Evolutionary conservation across 1,140 invertebrate species (phyloP), one percentile per base, ranked within the genome.

Genomic region (Eciton burchellii): DNA sequence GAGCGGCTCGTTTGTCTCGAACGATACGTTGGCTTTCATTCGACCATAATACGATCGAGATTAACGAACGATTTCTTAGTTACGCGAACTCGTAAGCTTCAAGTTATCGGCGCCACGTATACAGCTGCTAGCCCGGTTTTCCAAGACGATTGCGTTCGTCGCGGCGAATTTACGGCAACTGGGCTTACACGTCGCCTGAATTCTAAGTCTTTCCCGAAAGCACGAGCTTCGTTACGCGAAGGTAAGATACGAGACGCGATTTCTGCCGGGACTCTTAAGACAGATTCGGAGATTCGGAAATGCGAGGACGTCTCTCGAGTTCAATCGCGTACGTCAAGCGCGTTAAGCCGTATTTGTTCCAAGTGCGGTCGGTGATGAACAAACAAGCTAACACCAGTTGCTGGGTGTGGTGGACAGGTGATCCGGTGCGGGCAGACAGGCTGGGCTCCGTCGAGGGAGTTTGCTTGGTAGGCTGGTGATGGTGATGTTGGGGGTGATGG

Each of bases 301-400:
- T 35, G 35, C 35, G 35, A 35, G n/a, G 2, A 12, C 43, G 41
- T 12, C 16, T 8, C 19, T 65, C 41, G 35, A 41, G 29, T 16
- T 35, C 6, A 8, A 4, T 35, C 6, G 29, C 19, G 60, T 76
- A 14, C 21, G 3, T 49, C 26, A 35, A 83, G 21, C 82, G 71
- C 59, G 70, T 63, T 70, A 87, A 93, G 91, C 90, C 87, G 91
- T 92, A 93, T 93, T 94, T 93, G 83, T 91, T 85, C 88, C 92
- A 91, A 91, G 91, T 91, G 91, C 90, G 83, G 88, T 91, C 85
- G 92, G 89, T 92, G 90, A 6, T 93, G 89, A 92, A 93, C 90
- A 92, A 92, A 93, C 91, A 94, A 94, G 92, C 92, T 92, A 92
- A 93, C 91, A 93, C 89, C 92, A 93, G 92, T 93, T 93, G 92